Conservation (phyloP, 1,140 invertebrate genomes). For the Lucilia cuprina region DNA sequence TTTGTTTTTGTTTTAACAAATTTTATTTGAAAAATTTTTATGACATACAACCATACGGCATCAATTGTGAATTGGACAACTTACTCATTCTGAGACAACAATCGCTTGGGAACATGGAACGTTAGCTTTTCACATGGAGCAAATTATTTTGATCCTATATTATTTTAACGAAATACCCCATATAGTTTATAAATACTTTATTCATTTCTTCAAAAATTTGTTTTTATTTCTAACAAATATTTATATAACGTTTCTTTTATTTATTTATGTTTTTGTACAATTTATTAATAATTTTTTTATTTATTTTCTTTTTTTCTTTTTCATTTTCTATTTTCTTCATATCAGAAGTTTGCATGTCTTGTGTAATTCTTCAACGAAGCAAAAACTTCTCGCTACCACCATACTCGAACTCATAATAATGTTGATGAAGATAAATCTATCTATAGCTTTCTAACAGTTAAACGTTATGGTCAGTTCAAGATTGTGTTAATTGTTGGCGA, state of each 20-base stretch:
- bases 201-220: too few species aligned
- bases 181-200: too few species aligned
- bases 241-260: neutral
- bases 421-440: neutral
- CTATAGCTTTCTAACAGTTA: neutral
- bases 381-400: neutral
- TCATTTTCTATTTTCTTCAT: neutral
- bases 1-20: too few species aligned
- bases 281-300: neutral
- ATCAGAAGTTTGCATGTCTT: conserved; percentile 6
- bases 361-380: neutral
- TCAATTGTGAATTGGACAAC: too few species aligned
- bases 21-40: too few species aligned
- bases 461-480: conserved; percentile 18
- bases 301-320: neutral
- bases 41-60: too few species aligned
- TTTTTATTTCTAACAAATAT: too few species aligned
- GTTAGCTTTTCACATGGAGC: too few species aligned
- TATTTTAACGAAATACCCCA: too few species aligned
- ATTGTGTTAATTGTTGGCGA: conserved; percentile 20
- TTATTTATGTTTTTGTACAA: neutral
- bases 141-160: too few species aligned
- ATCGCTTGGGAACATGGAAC: too few species aligned
- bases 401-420: neutral
- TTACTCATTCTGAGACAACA: too few species aligned